Evolutionary conservation across 2,797 vertebrate species (phyloP).

Genomic region (Gouania willdenowi): DNA sequence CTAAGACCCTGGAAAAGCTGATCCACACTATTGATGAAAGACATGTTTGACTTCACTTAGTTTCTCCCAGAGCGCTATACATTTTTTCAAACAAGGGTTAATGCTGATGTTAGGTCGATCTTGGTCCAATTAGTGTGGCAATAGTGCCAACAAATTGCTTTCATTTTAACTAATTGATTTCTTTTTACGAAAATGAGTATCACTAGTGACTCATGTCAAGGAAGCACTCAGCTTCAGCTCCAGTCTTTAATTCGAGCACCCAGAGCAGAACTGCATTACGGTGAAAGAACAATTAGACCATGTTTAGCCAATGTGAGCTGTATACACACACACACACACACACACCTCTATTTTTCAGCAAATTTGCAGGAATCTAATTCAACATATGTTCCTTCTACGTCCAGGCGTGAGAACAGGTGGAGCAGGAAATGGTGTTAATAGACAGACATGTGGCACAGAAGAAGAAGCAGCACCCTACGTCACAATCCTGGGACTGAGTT

Average conservation of each 20-base stretch:
- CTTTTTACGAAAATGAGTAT: slow-evolving; percentile 68
- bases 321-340: background rate
- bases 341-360: slow-evolving; percentile 52
- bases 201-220: slow-evolving; percentile 60
- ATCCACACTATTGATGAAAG: slow-evolving; percentile 35
- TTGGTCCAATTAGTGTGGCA: slow-evolving; percentile 58
- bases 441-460: slow-evolving; percentile 24
- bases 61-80: slow-evolving; percentile 51
- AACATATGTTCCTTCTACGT: slow-evolving; percentile 68
- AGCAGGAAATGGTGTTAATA: slow-evolving; percentile 56
- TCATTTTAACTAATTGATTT: slow-evolving; percentile 70
- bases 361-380: slow-evolving; percentile 63
- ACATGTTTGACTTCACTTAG: slow-evolving; percentile 42
- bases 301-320: background rate
- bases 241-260: slow-evolving; percentile 49
- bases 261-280: slow-evolving; percentile 18
- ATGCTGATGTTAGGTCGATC: slow-evolving; percentile 52
- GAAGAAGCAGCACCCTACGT: slow-evolving; percentile 51
- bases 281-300: slow-evolving; percentile 9
- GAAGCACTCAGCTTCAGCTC: slow-evolving; percentile 25
- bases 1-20: slow-evolving; percentile 31
- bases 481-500: slow-evolving; percentile 35
- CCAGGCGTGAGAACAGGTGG: slow-evolving; percentile 67
- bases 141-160: slow-evolving; percentile 62
- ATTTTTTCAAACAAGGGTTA: slow-evolving; percentile 60